These are phyloP conservation scores for Gryon sp. DNA, from an alignment of 1,140 invertebrate genomes.

Conservation along the genomic window DNA sequence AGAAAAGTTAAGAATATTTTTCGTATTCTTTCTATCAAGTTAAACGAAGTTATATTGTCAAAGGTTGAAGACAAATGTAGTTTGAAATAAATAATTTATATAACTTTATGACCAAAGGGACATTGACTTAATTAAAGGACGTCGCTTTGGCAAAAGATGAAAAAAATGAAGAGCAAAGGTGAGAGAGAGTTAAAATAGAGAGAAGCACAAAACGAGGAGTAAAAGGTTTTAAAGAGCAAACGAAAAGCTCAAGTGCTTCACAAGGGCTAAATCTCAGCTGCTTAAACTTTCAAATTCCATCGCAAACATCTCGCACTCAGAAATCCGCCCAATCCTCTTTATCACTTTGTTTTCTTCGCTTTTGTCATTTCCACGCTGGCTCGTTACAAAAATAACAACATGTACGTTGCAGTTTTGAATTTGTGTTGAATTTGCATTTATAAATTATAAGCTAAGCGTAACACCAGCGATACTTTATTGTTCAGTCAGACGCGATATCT, in stretches of 20 bases:
- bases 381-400: slow-evolving; percentile 53
- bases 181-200: slow-evolving; percentile 44
- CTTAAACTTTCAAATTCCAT: slow-evolving; percentile 64
- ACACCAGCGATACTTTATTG: too few species aligned
- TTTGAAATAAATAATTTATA: slow-evolving; percentile 49
- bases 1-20: neutral
- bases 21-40: neutral
- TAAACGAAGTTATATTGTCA: neutral
- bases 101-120: slow-evolving; percentile 32
- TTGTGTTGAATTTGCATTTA: slow-evolving; percentile 35
- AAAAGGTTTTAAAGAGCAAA: slow-evolving; percentile 63
- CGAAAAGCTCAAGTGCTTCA: slow-evolving; percentile 63
- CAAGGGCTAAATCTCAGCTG: slow-evolving; percentile 58
- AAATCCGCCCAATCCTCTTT: slow-evolving; percentile 52
- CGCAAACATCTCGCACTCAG: slow-evolving; percentile 56
- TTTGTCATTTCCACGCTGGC: slow-evolving; percentile 24
- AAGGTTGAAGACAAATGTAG: slow-evolving; percentile 4
- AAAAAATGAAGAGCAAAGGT: slow-evolving; percentile 47
- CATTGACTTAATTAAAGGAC: slow-evolving; percentile 58
- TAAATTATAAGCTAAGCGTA: slow-evolving; percentile 39
- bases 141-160: slow-evolving; percentile 29
- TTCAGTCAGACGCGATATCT: too few species aligned
- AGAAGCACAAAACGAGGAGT: slow-evolving; percentile 54
- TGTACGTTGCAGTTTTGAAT: neutral
- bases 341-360: slow-evolving; percentile 46